A percentile compares a stretch with the other conserved stretches of the same genome.
Evolutionary conservation across 2,888 invertebrate genomes (phyloP).

Genomic region (Pogonocherus hispidulus): DNA sequence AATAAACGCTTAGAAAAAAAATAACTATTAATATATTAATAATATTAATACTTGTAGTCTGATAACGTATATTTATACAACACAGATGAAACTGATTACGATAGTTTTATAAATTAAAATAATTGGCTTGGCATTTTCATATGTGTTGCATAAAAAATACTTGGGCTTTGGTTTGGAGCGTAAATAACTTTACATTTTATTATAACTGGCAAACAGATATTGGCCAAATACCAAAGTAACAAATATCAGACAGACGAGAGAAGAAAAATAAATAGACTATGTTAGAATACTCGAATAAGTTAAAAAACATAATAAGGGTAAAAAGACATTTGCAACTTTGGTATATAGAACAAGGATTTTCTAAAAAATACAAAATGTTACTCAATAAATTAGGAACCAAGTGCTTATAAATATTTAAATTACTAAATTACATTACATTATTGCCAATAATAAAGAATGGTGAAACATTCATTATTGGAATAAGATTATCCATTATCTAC

Average conservation of each 20-base stretch:
- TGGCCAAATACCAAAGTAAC: constrained; percentile 62
- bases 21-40: constrained; percentile 62
- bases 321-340: constrained; percentile 63
- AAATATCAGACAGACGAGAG: constrained; percentile 54
- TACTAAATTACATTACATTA: constrained; percentile 64
- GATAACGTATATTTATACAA: constrained; percentile 53
- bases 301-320: constrained; percentile 57
- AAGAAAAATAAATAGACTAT: constrained; percentile 51
- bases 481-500: constrained; percentile 64
- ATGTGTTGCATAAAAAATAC: constrained; percentile 53
- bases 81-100: constrained; percentile 41
- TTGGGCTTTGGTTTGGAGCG: constrained; percentile 65
- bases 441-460: constrained; percentile 62
- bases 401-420: constrained; percentile 67
- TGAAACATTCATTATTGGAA: constrained; percentile 62
- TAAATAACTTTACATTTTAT: constrained; percentile 57
- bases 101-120: constrained; percentile 26
- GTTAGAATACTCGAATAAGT: constrained; percentile 59
- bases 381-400: constrained; percentile 68
- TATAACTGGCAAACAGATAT: constrained; percentile 61
- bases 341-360: constrained; percentile 59
- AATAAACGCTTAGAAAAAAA: constrained; percentile 58
- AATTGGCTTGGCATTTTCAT: constrained; percentile 25
- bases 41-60: constrained; percentile 66
- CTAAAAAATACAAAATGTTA: constrained; percentile 64